Percentiles rank a stretch among this genome's conserved stretches.
phyloP scores from a whole-genome alignment of 2,888 invertebrate genomes.

The Synanthedon vespiformis region DNA sequence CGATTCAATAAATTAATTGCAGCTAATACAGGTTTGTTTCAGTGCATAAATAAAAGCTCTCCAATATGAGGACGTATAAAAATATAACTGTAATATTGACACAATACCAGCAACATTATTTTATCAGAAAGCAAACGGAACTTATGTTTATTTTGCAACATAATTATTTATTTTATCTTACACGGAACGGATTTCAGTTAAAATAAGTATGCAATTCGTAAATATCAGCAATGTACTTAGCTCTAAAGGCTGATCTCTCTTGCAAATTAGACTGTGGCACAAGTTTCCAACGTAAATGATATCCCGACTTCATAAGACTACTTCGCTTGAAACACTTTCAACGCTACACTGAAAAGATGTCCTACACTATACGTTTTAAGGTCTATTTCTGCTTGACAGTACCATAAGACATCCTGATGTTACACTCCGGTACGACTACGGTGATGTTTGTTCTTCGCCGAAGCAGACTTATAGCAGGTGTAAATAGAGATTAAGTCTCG shows the following conservation, averaged over 20 bases:
- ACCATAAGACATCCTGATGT: conserved; percentile 17
- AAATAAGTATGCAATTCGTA: conserved; percentile 37
- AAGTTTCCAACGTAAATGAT: conserved; percentile 33
- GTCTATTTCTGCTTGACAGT: not conserved
- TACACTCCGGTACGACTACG: conserved; percentile 17
- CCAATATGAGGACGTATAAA: no score
- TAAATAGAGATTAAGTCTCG: conserved; percentile 25
- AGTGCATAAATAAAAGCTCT: no score
- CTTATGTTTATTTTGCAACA: no score
- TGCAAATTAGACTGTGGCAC: conserved; percentile 31
- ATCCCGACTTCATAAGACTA: conserved; percentile 19
- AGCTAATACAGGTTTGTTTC: no score
- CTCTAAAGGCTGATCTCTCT: conserved; percentile 20
- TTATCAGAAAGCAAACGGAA: no score
- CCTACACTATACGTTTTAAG: conserved; percentile 9
- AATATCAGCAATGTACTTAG: conserved; percentile 23
- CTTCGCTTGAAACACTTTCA: conserved; percentile 5
- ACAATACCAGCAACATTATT: no score
- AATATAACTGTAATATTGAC: no score
- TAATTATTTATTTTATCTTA: not conserved
- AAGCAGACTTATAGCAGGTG: conserved; percentile 26
- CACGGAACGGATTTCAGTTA: conserved; percentile 21
- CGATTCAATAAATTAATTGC: no score
- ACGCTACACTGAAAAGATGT: conserved; percentile 1
- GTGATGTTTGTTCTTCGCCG: conserved; percentile 27